Evolutionary conservation across 2,888 invertebrate species (phyloP), one percentile per base, ranked within the genome.

Genomic region (Drosophila macrospina): DNA sequence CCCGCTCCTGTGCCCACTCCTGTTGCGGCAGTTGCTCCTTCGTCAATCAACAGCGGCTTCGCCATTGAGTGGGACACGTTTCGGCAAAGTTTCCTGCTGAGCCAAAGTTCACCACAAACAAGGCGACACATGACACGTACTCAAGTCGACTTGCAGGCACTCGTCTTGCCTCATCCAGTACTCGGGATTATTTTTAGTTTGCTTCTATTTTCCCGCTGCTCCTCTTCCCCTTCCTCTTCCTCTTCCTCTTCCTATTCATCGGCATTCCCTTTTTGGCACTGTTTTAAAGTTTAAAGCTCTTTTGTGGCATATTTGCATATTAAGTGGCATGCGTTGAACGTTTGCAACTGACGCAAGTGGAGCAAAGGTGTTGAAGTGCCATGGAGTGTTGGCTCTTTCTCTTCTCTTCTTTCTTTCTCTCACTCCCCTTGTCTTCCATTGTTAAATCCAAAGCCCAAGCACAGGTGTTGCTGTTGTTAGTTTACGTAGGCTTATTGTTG

Each of bases 221-320:
- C 28, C 7, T 5, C 28, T 28, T 6, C 8, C 6, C 2, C 28
- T 8, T 7, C 6, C 6, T 0, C 5, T 28, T 6, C 7, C 6
- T 2, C 7, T 30, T 11, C 15, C 28, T 16, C 13, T 16, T 7
- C 11, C 7, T 20, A 8, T 55, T 11, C 44, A 24, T 11, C 15
- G 24, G 11, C 20, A n/a, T 24, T 30, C 48, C 48, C 57, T 41
- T 45, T 82, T 86, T 73, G 73, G 61, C 77, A 83, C 69, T 77
- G 74, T 83, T 83, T 83, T 83, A 83, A 83, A 83, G 88, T 88
- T 83, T 88, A 83, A 83, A 86, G 83, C 83, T 86, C 86, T 88
- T 83, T 86, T 88, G 86, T 72, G 83, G 86, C 83, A 88, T 62
- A 88, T 88, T 83, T 83, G 86, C 88, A 83, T 83, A 88, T 88